These are phyloP conservation scores for Limnephilus marmoratus DNA, from an alignment of 2,888 invertebrate species.

Conservation along the genomic window DNA sequence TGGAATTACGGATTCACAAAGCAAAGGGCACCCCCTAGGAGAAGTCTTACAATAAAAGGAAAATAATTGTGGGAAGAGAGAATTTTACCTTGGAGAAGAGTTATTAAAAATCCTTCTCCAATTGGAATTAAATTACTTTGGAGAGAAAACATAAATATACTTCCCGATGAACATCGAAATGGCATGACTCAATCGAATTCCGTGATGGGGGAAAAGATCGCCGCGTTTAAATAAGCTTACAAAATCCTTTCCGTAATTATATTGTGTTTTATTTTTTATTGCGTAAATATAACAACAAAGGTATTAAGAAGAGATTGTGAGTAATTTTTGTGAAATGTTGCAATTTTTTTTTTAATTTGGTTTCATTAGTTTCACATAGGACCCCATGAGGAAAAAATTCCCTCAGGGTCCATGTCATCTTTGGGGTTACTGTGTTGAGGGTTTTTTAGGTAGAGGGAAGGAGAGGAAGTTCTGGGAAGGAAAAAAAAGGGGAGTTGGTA, in stretches of 20 bases:
- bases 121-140: neutral
- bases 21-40: constrained; percentile 53
- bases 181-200: neutral
- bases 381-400: too few species aligned
- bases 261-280: neutral
- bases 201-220: neutral
- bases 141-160: neutral
- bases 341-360: too few species aligned
- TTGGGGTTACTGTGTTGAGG: too few species aligned
- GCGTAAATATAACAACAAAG: neutral
- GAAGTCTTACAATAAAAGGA: constrained; percentile 20
- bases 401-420: too few species aligned
- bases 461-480: too few species aligned
- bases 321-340: neutral
- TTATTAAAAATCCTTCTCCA: neutral
- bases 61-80: neutral
- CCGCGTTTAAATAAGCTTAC: neutral
- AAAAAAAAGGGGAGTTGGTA: too few species aligned
- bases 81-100: constrained; percentile 6
- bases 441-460: too few species aligned
- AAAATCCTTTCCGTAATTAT: neutral
- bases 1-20: constrained; percentile 64
- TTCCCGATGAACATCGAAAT: neutral
- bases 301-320: neutral
- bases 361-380: too few species aligned